Evolutionary conservation across 2,113 vertebrate species (phyloP).

Genomic region (Trachemys scripta): DNA sequence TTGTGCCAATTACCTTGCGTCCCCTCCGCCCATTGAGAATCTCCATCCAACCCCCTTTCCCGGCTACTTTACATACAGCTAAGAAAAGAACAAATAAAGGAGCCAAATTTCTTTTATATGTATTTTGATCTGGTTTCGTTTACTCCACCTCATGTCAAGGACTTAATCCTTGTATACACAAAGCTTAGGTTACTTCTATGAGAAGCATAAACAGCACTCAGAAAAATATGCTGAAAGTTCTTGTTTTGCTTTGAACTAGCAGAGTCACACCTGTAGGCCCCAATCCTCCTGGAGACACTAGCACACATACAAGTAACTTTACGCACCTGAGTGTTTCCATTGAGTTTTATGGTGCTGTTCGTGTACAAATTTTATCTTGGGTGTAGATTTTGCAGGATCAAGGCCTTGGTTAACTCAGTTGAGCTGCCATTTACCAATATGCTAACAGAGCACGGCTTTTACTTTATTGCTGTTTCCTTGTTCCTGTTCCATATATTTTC

Average conservation of each 20-base stretch:
- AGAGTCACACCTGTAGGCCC: fast-evolving
- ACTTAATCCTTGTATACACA: not conserved
- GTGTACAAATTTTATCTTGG: not conserved
- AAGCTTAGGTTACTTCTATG: not conserved
- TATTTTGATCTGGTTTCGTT: not conserved
- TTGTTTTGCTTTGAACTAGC: not conserved
- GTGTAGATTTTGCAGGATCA: not conserved
- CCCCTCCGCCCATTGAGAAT: not conserved
- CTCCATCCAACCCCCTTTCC: not conserved
- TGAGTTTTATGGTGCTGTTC: not conserved
- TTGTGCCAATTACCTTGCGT: not conserved
- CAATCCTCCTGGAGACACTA: not conserved
- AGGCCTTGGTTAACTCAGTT: not conserved
- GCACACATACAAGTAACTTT: not conserved
- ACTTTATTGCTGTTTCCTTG: not conserved
- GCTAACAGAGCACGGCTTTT: not conserved
- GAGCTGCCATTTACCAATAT: not conserved
- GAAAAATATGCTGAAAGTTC: not conserved
- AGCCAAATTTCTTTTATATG: not conserved
- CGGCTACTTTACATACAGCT: not conserved
- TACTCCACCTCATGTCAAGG: not conserved
- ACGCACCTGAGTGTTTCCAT: not conserved
- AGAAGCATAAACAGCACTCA: too few species aligned
- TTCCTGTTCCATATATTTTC: not conserved
- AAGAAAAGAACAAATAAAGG: not conserved